Conservation (phyloP, 1,140 invertebrate genomes). For the Cepaea nemoralis region DNA sequence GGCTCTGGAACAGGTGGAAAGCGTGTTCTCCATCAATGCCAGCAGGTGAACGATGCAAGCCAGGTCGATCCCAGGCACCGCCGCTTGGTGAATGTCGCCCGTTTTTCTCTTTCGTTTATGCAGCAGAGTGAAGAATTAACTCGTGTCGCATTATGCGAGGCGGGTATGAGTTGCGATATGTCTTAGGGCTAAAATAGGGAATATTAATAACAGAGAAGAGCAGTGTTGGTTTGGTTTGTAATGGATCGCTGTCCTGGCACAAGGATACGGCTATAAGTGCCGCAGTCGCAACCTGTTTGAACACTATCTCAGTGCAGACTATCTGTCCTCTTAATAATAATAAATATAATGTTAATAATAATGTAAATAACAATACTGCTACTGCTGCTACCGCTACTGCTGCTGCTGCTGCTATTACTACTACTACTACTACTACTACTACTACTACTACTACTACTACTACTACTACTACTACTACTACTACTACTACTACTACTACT, state of each 20-base stretch:
- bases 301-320: too few species aligned
- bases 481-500: slow-evolving; percentile 32
- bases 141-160: too few species aligned
- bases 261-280: too few species aligned
- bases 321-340: too few species aligned
- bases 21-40: not conserved
- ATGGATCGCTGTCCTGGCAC: too few species aligned
- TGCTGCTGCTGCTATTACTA: slow-evolving; percentile 29
- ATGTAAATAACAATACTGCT: too few species aligned
- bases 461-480: slow-evolving; percentile 27
- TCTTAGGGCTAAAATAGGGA: too few species aligned
- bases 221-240: too few species aligned
- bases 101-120: not conserved
- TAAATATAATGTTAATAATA: too few species aligned
- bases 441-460: slow-evolving; percentile 33
- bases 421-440: slow-evolving; percentile 37
- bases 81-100: not conserved
- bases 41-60: not conserved
- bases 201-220: too few species aligned
- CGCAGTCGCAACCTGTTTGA: too few species aligned
- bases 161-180: too few species aligned
- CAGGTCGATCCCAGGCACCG: not conserved
- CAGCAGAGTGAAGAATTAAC: not conserved
- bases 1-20: slow-evolving; percentile 1
- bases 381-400: slow-evolving; percentile 20